Evolutionary conservation across 2,113 vertebrate species (phyloP), one percentile per base, ranked within the genome.

Genomic region (Chaetura pelagica): DNA sequence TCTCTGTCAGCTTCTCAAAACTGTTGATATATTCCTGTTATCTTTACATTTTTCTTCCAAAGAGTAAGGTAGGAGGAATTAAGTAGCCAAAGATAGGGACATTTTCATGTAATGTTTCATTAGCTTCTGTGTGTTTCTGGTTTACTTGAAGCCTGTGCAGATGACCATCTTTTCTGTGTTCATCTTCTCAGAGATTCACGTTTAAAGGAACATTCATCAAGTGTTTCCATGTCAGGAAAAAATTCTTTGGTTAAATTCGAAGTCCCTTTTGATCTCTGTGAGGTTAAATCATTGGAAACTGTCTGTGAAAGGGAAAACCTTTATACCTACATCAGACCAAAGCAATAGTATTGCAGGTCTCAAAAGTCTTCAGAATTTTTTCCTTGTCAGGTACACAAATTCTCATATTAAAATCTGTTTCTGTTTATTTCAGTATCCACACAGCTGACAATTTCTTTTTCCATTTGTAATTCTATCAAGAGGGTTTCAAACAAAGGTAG

Each of bases 401-500:
- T 48, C 17, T 76, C 15, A 40, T 64, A 51, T 52, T 93, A 81
- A 95, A 93, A 74, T 73, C 64, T 72, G 19, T 32, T 52, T 67
- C 64, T 90, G 59, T 88, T 96, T 94, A 84, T 94, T 88, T 94
- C 80, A 80, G 3, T 84, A 87, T 54, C 86, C 9, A 1, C 69
- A 66, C 49, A 48, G 87, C 61, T 92, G 68, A 84, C 90, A 93
- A 54, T 73, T 87, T n/a, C 58, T 73, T n/a, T 44, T 77, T 95
- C 76, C 46, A 67, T n/a, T 46, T 91, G 57, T 84, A 84, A 84
- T 96, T 97, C 96, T 93, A 59, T 80, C 90, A 76, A 14, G 62
- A 92, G 74, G 46, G 46, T 94, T 92, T 93, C 57, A 77, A 91
- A 74, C 23, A 49, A 92, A 30, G 42, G 74, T 68, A 29, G 77